Percentiles rank a stretch among this genome's conserved stretches.
Evolutionary conservation across 2,797 vertebrate species (phyloP).

Genomic region (Menidia menidia): DNA sequence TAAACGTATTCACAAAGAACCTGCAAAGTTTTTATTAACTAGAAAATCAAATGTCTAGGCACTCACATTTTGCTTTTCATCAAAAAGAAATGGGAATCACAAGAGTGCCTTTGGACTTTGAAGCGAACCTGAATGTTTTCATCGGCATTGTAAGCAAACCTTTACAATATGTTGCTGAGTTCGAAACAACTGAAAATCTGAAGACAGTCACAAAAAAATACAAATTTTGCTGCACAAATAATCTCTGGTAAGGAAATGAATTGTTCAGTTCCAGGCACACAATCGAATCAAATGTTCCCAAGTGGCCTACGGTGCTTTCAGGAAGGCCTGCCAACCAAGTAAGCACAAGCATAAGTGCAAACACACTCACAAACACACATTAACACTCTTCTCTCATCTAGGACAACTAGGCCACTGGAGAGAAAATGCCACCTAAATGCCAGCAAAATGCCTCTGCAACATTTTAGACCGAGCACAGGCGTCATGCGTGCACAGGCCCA

Average conservation of each 20-base stretch:
- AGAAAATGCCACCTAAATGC: conserved; percentile 85
- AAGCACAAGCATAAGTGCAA: conserved; percentile 13
- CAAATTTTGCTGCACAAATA: conserved; percentile 15
- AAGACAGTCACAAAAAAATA: conserved; percentile 3
- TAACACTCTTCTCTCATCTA: conserved; percentile 71
- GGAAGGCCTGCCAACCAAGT: conserved; percentile 41
- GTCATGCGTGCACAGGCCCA: conserved; percentile 61
- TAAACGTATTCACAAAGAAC: background rate
- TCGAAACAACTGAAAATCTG: background rate
- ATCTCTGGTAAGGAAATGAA: conserved; percentile 34
- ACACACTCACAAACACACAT: conserved; percentile 36
- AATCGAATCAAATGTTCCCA: conserved; percentile 61
- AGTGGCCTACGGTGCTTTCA: conserved; percentile 56
- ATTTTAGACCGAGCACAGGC: conserved; percentile 72
- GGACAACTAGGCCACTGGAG: conserved; percentile 79
- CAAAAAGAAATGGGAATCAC: background rate
- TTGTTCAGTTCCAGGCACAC: conserved; percentile 47
- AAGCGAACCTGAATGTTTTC: background rate
- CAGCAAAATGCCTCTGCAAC: conserved; percentile 80
- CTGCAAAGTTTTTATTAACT: background rate
- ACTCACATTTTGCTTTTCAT: too few relatives aligned
- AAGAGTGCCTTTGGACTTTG: background rate
- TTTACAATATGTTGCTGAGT: background rate
- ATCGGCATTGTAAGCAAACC: background rate
- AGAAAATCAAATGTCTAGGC: background rate